Conservation (phyloP, 2,888 invertebrate species). For the Ligdia adustata region DNA sequence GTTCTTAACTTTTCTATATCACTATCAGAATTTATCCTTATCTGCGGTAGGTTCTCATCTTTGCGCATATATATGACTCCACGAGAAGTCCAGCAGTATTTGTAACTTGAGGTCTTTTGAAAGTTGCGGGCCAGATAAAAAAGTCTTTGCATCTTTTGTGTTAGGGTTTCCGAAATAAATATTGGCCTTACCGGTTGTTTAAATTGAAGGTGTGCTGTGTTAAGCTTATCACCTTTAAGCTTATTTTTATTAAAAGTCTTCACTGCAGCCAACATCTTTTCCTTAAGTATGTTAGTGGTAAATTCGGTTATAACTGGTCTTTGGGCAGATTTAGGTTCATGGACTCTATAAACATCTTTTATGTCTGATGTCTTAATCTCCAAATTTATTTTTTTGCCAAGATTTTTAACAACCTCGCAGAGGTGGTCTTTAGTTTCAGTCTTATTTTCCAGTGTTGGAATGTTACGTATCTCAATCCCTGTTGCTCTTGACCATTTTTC, state of each 20-base stretch:
- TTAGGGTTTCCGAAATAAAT: slow-evolving; percentile 24
- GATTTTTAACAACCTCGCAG: no score
- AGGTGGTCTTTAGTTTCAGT: no score
- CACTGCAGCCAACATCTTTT: slow-evolving; percentile 18
- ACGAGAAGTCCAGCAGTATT: slow-evolving; percentile 27
- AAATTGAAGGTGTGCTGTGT: slow-evolving; percentile 19
- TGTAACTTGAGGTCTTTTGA: slow-evolving; percentile 9
- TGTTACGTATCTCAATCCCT: no score
- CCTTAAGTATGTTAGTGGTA: slow-evolving; percentile 23
- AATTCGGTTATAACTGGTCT: slow-evolving; percentile 27
- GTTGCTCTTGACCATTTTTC: no score
- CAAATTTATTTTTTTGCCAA: no score
- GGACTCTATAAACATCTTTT: slow-evolving; percentile 23
- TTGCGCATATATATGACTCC: slow-evolving; percentile 18
- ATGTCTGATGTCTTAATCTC: no score
- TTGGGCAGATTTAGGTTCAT: slow-evolving; percentile 14
- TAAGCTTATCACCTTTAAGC: slow-evolving; percentile 18
- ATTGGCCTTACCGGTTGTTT: slow-evolving; percentile 20
- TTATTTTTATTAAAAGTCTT: slow-evolving; percentile 26
- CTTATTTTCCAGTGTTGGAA: no score
- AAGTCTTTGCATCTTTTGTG: slow-evolving; percentile 20
- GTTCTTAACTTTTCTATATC: no score
- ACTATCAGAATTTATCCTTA: slow-evolving; percentile 1
- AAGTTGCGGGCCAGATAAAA: slow-evolving; percentile 24
- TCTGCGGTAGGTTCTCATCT: slow-evolving; percentile 5